Conservation (phyloP, 1,140 invertebrate genomes). For the Drosophila obscura region DNA sequence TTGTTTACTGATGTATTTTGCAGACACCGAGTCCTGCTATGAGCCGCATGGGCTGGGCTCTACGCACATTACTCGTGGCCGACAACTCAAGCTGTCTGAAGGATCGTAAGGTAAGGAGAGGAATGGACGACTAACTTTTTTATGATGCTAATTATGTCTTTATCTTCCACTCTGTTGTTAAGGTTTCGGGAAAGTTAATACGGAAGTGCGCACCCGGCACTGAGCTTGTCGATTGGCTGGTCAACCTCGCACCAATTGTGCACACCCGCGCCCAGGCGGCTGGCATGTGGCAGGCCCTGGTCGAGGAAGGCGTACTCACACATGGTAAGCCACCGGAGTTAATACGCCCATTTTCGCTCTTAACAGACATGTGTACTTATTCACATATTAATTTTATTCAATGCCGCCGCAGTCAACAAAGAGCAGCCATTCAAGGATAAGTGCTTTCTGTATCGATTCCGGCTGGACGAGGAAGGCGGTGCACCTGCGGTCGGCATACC, state of each 20-base stretch:
- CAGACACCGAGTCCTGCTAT: constrained; percentile 87
- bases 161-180: constrained; percentile 14
- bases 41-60: constrained; percentile 88
- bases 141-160: constrained; percentile 27
- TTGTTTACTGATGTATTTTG: constrained; percentile 27
- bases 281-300: constrained; percentile 93
- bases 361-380: constrained; percentile 1
- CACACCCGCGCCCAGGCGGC: constrained; percentile 89
- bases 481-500: constrained; percentile 83
- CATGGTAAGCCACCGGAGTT: constrained; percentile 87
- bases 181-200: constrained; percentile 86
- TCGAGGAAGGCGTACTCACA: constrained; percentile 91
- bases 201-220: constrained; percentile 86
- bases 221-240: constrained; percentile 92
- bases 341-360: constrained; percentile 25
- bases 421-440: constrained; percentile 94
- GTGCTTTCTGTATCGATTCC: constrained; percentile 92
- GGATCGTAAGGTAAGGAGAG: constrained; percentile 85
- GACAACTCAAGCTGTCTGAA: constrained; percentile 86
- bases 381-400: constrained; percentile 17
- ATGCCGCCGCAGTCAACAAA: constrained; percentile 86
- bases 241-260: constrained; percentile 85
- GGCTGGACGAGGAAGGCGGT: constrained; percentile 88
- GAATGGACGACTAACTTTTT: constrained; percentile 8
- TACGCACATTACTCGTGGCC: constrained; percentile 88